phyloP scores from a whole-genome alignment of 2,113 vertebrate genomes.

The Eclectus roratus region DNA sequence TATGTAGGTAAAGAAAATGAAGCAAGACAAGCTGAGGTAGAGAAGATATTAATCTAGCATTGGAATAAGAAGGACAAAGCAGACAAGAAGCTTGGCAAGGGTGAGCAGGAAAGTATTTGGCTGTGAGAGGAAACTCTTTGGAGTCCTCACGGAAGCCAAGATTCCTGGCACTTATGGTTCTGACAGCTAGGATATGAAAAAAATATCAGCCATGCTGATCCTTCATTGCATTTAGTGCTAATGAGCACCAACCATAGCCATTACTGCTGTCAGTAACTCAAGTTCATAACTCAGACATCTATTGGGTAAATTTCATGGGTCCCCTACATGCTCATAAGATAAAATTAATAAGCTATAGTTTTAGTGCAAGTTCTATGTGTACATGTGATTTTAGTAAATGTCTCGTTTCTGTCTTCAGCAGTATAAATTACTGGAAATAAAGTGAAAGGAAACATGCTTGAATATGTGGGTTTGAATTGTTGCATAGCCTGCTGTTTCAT shows the following conservation, averaged over 20 bases:
- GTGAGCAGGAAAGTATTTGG: not conserved
- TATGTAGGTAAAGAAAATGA: not conserved
- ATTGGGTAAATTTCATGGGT: not conserved
- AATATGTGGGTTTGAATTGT: not conserved
- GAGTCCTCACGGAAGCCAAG: not conserved
- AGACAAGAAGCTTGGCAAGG: not conserved
- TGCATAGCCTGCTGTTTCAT: fast-evolving
- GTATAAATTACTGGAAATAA: not conserved
- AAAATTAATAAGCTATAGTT: not conserved
- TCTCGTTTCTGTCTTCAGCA: not conserved
- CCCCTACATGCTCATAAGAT: not conserved
- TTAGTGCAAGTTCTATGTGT: not conserved
- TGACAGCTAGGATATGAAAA: not conserved
- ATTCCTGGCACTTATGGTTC: not conserved
- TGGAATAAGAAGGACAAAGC: not conserved
- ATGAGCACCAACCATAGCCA: not conserved
- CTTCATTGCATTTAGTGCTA: not conserved
- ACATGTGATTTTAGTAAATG: not conserved
- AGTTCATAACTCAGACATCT: not conserved
- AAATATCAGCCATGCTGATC: not conserved
- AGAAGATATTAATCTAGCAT: not conserved
- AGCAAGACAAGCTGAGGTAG: not conserved
- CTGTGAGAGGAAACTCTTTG: not conserved
- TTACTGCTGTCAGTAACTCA: not conserved
- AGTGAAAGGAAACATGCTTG: not conserved